A percentile compares a stretch with the other conserved stretches of the same genome.
These are phyloP conservation scores for Gobio gobio DNA, from an alignment of 2,113 vertebrate species.

Conservation along the genomic window DNA sequence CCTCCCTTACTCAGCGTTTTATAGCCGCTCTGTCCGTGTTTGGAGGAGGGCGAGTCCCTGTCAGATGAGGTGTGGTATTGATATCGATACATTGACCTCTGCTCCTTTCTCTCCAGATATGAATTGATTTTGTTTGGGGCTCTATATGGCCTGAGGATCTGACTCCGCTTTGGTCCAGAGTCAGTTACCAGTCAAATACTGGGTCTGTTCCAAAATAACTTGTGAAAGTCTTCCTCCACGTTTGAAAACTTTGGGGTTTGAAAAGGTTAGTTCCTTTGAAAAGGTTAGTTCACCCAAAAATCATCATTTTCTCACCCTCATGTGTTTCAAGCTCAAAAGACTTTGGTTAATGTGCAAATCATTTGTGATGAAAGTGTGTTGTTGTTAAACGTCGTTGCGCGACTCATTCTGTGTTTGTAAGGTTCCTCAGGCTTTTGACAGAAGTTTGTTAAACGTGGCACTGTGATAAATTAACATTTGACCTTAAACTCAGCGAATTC, in stretches of 20 bases:
- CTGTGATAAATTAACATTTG: too few relatives aligned
- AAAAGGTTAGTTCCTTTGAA: background rate
- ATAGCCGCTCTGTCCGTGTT: slow-evolving; percentile 55
- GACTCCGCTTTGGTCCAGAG: background rate
- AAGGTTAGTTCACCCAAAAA: background rate
- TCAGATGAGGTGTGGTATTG: slow-evolving; percentile 71
- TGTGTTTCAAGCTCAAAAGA: too few relatives aligned
- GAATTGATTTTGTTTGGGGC: slow-evolving; percentile 70
- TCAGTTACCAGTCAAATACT: background rate
- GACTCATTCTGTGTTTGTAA: too few relatives aligned
- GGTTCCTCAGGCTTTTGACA: too few relatives aligned
- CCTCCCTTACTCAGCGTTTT: slow-evolving; percentile 74
- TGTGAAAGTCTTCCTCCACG: background rate
- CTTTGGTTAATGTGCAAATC: too few relatives aligned
- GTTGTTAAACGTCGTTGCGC: too few relatives aligned
- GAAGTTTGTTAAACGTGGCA: too few relatives aligned
- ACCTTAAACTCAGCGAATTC: too few relatives aligned
- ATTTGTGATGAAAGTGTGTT: too few relatives aligned
- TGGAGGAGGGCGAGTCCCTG: slow-evolving; percentile 65
- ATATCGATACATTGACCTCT: slow-evolving; percentile 78
- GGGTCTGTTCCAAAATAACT: background rate
- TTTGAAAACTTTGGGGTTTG: background rate
- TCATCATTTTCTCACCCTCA: background rate
- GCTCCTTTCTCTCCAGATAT: slow-evolving; percentile 74
- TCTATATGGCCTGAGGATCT: slow-evolving; percentile 55